Base-by-base conservation (phyloP, 2,113 vertebrate species). In the Syngnathus typhle region DNA sequence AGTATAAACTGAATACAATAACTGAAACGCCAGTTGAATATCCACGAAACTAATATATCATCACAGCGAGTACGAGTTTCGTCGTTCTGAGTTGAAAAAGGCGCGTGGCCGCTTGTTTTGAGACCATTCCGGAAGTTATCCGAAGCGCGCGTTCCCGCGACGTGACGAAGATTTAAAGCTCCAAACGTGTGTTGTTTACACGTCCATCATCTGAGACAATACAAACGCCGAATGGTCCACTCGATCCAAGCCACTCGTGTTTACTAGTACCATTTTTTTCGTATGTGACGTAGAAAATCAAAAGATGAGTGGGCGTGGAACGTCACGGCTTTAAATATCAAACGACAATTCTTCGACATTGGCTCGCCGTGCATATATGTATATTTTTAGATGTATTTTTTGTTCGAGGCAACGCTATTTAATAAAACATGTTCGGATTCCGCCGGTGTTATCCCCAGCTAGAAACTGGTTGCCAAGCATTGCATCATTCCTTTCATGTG, bases 401-500 rank as follows among this genome's bases (percentile, higher is more conserved):
- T 88, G 82, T 87, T 83, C 80, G 86, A 92, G 87, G 90, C 88
- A 89, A 90, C 83, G 79, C 84, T 92, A 88, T 90, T 92, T 90
- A 92, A 92, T 92, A 92, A 92, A 92, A 92, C 91, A 92, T 92
- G 91, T 83, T 91, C 87, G 84, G 89, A 82, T 88, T 92, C 89
- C 87, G 90, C 90, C 89, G 88, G 90, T 92, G 89, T 92, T 92
- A 92, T 92, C 91, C 89, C 89, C 84, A 84, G 89, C 89, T 91
- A 88, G 91, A 92, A 92, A 92, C 81, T 75, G 88, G 91, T 93
- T 93, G 91, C 91, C 91, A 93, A 90, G 87, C 86, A 90, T 93
- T 93, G 91, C 91, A 93, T 93, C 91, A 93, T 92, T 92, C 91
- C 90, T 92, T 92, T 92, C 91, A 93, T 92, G 90, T 92, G 91